Conservation (phyloP, 2,797 vertebrate species). For the Knipowitschia caucasica region DNA sequence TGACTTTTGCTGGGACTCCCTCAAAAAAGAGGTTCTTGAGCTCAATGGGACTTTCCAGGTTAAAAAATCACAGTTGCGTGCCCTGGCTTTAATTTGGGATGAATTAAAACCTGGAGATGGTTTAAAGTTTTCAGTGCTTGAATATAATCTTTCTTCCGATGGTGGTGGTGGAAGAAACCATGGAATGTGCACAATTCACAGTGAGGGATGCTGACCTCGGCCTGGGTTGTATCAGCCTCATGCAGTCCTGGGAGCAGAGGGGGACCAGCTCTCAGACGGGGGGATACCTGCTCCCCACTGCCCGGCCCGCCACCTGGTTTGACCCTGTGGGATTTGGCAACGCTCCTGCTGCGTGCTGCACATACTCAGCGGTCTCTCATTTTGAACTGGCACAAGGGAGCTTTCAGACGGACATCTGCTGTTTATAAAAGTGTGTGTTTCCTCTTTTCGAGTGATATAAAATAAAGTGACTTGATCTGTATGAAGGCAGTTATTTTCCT, state of each 20-base stretch:
- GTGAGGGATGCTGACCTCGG: conserved; percentile 44
- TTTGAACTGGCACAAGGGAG: conserved; percentile 36
- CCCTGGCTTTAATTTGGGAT: too few relatives aligned
- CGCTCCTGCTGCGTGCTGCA: conserved; percentile 38
- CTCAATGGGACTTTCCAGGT: too few relatives aligned
- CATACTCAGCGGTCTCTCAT: conserved; percentile 43
- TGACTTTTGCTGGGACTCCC: too few relatives aligned
- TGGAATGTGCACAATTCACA: conserved; percentile 45
- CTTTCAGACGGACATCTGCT: conserved; percentile 52
- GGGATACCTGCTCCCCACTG: conserved; percentile 36
- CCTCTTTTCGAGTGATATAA: conserved; percentile 57
- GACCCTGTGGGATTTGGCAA: conserved; percentile 41
- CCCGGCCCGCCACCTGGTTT: conserved; percentile 44
- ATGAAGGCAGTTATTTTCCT: conserved; percentile 46
- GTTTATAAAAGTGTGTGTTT: conserved; percentile 61
- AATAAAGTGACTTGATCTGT: conserved; percentile 62
- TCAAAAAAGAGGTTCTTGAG: too few relatives aligned
- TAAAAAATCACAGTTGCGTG: too few relatives aligned
- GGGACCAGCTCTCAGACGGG: conserved; percentile 35
- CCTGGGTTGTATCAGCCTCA: conserved; percentile 56
- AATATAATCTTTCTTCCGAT: not conserved
- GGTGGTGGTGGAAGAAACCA: conserved; percentile 18
- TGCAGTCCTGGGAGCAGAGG: conserved; percentile 42
- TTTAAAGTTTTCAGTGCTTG: not conserved
- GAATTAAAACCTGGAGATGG: too few relatives aligned